Evolutionary conservation across 2,113 vertebrate species (phyloP), one percentile per base, ranked within the genome.

Genomic region (Brachypodius melanocephalos): DNA sequence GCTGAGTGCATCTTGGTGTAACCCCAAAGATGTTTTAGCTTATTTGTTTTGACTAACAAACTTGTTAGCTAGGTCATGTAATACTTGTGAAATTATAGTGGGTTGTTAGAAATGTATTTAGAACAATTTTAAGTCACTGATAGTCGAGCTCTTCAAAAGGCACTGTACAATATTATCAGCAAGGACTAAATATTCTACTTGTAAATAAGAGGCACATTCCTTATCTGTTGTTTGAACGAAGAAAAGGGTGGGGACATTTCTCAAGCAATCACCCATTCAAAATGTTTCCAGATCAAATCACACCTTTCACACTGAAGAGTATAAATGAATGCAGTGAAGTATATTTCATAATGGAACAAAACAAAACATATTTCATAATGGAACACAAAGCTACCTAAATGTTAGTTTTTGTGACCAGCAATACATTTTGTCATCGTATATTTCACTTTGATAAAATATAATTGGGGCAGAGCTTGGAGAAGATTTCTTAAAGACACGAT

Each of bases 231-330:
- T 69, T 88, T 91, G 69, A 94, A 78, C 8, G 51, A 78, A 84
- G 73, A 68, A 78, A 71, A 82, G 73, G 61, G 72, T 85, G 71
- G 57, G 42, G 63, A 92, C 55, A 24, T 92, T 88, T 94, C 88
- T 85, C 57, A 90, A 84, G 74, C 74, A 73, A 28, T 89, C 16
- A 5, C 43, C 43, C 84, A 71, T 81, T 80, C 49, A 46, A 93
- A 96, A 89, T 66, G 15, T 61, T 91, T 95, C 59, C 59, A 93
- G 88, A n/a, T 43, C 48, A 6, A 85, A 92, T 95, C 85, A 93
- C 45, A 90, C 59, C 85, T 95, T 88, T 67, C 78, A 66, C 38
- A 48, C 32, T 3, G 13, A 36, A 62, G 28, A 74, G 38, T 58
- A 55, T 48, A 91, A 84, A 89, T 89, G 58, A 69, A 63, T 76